Evolutionary conservation across 2,797 vertebrate species (phyloP).

Genomic region (Acipenser ruthenus): DNA sequence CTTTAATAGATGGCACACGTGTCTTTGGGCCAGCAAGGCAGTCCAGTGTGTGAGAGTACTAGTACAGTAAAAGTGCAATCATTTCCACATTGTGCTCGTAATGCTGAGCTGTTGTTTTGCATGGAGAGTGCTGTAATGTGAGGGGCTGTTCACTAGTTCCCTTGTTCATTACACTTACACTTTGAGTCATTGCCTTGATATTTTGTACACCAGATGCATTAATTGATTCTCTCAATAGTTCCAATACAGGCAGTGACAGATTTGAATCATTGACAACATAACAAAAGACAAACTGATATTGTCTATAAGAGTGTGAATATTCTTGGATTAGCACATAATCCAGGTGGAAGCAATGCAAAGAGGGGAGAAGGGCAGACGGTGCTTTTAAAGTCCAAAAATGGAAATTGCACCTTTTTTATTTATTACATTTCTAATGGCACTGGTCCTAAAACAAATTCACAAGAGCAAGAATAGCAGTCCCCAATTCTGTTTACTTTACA

Average conservation of each 20-base stretch:
- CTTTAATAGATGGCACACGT: background rate
- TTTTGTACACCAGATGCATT: too few species aligned
- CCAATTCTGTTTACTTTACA: slow-evolving; percentile 1
- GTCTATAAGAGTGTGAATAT: background rate
- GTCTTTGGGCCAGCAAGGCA: background rate
- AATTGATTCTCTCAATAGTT: too few species aligned
- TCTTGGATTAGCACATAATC: background rate
- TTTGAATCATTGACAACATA: background rate
- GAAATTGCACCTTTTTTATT: background rate
- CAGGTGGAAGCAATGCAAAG: background rate
- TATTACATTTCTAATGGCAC: background rate
- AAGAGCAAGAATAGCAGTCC: background rate
- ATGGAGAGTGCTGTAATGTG: too few species aligned
- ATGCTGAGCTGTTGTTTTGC: too few species aligned
- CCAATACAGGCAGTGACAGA: background rate
- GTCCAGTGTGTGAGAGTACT: background rate
- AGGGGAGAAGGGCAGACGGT: background rate
- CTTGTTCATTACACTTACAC: too few species aligned
- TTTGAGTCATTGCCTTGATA: too few species aligned
- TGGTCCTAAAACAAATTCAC: background rate
- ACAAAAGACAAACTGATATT: background rate
- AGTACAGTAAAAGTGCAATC: background rate
- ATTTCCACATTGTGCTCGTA: background rate
- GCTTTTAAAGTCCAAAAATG: background rate
- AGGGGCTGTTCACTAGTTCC: too few species aligned